Conservation (phyloP, 2,888 invertebrate species). For the Steinernema carpocapsae region DNA sequence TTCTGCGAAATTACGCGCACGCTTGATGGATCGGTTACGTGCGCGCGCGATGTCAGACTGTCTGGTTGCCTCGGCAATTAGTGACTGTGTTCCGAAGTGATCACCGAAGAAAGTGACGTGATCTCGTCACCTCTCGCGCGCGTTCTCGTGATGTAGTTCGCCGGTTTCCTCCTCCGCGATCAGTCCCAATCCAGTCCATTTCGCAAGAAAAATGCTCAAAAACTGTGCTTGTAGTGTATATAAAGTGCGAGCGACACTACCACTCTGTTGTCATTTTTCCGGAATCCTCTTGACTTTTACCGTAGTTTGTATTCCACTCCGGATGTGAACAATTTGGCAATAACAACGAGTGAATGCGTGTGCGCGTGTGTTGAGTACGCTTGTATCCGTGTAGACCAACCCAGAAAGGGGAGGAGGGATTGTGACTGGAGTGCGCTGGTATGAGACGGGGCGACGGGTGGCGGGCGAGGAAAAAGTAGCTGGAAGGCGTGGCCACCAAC, state of each 20-base stretch:
- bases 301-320: constrained; percentile 9
- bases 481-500: constrained; percentile 19
- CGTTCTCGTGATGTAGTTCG: background rate
- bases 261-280: background rate
- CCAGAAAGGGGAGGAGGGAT: constrained; percentile 14
- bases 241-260: too few species aligned
- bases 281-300: background rate
- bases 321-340: too few species aligned
- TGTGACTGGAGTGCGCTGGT: background rate
- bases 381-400: background rate
- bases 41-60: background rate
- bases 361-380: too few species aligned
- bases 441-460: background rate
- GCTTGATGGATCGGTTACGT: background rate
- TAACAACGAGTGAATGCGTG: too few species aligned
- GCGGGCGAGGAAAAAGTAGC: background rate
- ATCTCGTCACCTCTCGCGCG: background rate
- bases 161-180: background rate
- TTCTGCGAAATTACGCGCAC: constrained; percentile 5
- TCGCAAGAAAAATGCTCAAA: too few species aligned
- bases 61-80: constrained; percentile 15
- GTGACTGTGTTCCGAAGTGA: background rate
- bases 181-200: too few species aligned
- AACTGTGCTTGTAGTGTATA: too few species aligned
- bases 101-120: background rate